These are phyloP conservation scores for Gymnopithys bicolor DNA, from an alignment of 2,797 vertebrate genomes.

Conservation along the genomic window DNA sequence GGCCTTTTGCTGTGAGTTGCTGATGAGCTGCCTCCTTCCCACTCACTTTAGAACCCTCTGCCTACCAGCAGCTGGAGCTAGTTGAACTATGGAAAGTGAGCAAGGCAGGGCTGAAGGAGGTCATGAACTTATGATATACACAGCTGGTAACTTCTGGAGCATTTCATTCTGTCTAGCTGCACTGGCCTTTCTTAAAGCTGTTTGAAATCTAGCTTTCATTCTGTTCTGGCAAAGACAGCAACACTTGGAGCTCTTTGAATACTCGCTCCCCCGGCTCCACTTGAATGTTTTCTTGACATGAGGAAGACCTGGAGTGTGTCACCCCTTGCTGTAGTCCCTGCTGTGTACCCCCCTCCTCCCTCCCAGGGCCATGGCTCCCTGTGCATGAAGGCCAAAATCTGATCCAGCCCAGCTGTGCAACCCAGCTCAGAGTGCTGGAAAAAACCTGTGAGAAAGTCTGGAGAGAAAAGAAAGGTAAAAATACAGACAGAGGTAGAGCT, in stretches of 20 bases:
- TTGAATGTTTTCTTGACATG: neutral
- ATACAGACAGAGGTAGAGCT: neutral
- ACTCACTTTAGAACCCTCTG: neutral
- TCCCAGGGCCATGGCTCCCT: neutral
- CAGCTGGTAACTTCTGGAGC: neutral
- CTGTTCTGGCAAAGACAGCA: neutral
- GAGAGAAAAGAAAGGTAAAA: neutral
- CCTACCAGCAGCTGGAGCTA: neutral
- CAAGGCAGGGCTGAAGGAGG: neutral
- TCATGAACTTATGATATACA: rapidly evolving
- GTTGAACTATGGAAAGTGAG: neutral
- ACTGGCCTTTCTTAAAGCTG: neutral
- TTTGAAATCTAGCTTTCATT: neutral
- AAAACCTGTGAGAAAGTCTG: neutral
- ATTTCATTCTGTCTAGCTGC: neutral
- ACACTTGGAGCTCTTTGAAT: neutral
- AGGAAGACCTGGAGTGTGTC: neutral
- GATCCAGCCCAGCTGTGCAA: neutral
- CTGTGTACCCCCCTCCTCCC: neutral
- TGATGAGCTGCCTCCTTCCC: neutral
- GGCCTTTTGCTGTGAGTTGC: neutral
- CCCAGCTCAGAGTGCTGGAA: neutral
- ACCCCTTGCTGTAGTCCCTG: neutral
- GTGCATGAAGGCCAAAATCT: neutral
- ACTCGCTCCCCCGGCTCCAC: neutral